Percentiles rank a stretch among this genome's conserved stretches.
Conservation (phyloP, 2,888 invertebrate genomes). For the Drosophila setosimentum region DNA sequence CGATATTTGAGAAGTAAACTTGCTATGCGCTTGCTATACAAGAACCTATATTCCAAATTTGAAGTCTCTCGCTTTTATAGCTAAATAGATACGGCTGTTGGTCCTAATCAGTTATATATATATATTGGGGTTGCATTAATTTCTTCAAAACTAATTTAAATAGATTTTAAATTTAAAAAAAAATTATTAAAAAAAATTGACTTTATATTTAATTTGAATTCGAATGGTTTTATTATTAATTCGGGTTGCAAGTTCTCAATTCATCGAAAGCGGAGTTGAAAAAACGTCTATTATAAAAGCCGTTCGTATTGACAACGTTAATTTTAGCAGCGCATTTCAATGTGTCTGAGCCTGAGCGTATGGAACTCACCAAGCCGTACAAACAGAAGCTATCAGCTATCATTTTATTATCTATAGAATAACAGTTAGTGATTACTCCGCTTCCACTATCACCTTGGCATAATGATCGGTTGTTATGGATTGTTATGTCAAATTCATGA, state of each 20-base stretch:
- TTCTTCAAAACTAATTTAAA: too few relatives aligned
- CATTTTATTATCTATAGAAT: fast-evolving
- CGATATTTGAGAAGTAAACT: too few relatives aligned
- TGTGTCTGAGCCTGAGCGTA: fast-evolving
- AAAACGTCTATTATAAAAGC: background rate
- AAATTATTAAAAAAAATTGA: too few relatives aligned
- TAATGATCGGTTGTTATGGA: fast-evolving
- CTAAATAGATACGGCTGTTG: too few relatives aligned
- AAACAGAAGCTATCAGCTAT: background rate
- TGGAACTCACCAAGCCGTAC: conserved; percentile 18
- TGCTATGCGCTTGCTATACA: too few relatives aligned
- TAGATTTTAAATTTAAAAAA: too few relatives aligned
- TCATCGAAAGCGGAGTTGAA: fast-evolving
- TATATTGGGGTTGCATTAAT: too few relatives aligned
- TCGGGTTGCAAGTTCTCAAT: fast-evolving
- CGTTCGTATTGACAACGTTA: background rate
- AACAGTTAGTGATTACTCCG: background rate
- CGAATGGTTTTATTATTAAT: background rate
- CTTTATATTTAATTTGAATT: background rate
- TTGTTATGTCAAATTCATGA: fast-evolving
- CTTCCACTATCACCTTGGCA: conserved; percentile 42
- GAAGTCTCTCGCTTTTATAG: too few relatives aligned
- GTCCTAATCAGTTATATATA: too few relatives aligned
- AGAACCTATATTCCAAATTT: too few relatives aligned
- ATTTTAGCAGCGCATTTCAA: fast-evolving